Evolutionary conservation across 2,113 vertebrate species (phyloP).

Genomic region (Dasyprocta punctata): DNA sequence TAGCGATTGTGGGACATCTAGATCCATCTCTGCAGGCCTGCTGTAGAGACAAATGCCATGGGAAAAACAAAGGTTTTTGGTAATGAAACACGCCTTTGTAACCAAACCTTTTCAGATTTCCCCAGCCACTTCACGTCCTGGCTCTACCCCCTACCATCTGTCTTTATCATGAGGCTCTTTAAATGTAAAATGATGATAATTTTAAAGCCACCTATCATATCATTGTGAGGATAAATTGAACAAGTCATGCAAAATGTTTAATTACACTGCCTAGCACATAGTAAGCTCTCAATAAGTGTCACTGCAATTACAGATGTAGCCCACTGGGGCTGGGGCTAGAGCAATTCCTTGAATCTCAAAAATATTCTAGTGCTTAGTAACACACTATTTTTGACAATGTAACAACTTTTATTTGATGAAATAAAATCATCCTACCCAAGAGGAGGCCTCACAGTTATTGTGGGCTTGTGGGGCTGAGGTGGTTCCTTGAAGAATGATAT

Average conservation of each 20-base stretch:
- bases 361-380: not conserved
- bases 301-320: not conserved
- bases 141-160: not conserved
- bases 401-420: not conserved
- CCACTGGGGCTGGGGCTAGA: not conserved
- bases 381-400: not conserved
- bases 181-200: not conserved
- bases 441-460: not conserved
- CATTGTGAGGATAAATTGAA: conserved; percentile 19
- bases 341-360: not conserved
- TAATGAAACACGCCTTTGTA: not conserved
- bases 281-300: conserved; percentile 16
- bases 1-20: not conserved
- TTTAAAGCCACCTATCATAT: conserved; percentile 16
- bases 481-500: not conserved
- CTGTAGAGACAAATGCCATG: not conserved
- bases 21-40: not conserved
- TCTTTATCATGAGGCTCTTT: not conserved
- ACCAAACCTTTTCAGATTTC: not conserved
- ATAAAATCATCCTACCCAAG: not conserved
- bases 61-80: not conserved
- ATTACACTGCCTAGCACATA: not conserved
- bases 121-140: not conserved
- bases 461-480: not conserved
- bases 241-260: not conserved